Conservation (phyloP, 2,113 vertebrate species). For the Eubucco bourcierii region DNA sequence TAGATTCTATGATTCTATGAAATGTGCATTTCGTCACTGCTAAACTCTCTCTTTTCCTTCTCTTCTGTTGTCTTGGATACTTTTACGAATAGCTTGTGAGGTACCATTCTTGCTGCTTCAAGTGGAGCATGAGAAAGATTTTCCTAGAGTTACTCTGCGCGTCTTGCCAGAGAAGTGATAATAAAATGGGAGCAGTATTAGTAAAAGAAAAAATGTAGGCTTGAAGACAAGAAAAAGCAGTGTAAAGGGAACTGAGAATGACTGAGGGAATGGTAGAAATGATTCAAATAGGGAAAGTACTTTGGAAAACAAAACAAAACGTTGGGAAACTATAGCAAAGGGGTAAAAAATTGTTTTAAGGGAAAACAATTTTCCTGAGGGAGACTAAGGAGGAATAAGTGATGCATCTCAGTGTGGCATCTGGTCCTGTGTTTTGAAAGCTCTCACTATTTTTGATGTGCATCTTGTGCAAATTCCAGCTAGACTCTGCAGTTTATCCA, state of each 20-base stretch:
- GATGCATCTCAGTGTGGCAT: not conserved
- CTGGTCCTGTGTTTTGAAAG: not conserved
- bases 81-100: not conserved
- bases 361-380: not conserved
- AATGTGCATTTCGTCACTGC: not conserved
- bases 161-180: accelerated
- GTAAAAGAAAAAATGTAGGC: not conserved
- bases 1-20: no score
- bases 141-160: not conserved
- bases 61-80: not conserved
- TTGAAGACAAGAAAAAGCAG: not conserved
- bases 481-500: not conserved
- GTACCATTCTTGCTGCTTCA: not conserved
- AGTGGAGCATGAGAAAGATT: not conserved
- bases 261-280: not conserved
- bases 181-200: not conserved
- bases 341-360: not conserved
- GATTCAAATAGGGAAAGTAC: not conserved
- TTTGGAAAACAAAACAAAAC: not conserved
- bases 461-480: not conserved
- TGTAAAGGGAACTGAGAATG: not conserved
- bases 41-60: not conserved
- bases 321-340: not conserved
- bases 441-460: not conserved
- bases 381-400: not conserved